Base-by-base conservation (phyloP, 1,140 invertebrate species). In the Megalonaias nervosa region DNA sequence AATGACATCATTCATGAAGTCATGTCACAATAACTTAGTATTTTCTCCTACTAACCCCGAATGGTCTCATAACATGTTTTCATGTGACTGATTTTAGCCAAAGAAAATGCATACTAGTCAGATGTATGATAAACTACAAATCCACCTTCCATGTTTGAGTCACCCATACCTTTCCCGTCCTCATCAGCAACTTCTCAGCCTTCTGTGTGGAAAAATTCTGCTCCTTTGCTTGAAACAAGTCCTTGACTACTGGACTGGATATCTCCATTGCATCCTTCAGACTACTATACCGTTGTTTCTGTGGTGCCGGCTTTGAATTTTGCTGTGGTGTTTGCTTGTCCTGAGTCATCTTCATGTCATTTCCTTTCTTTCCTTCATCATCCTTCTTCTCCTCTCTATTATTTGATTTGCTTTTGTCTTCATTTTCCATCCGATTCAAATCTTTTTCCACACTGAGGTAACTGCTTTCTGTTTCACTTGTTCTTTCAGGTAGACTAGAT, bases 121-220 rank as follows among this genome's bases (percentile, higher is more conserved):
- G 38, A 48, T 48, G 38, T 48, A 48, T 6, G 38, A 11, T 48
- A 48, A 48, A 48, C 11, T 48, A 48, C 38, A 48, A 48, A 9
- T 48, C 38, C 11, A 48, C 11, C 38, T 48, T 48, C n/a, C 31
- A 71, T 6, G 11, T n/a, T 23, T 71, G 70, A 23, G 3, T 59
- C 16, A 31, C 23, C 19, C 21, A 74, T 71, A 89, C 88, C 82
- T 87, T 87, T 26, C 88, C 90, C 14, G 87, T 90, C 55, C 82
- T 85, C 74, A 88, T 87, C 14, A 90, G 69, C 61, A 82, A 77
- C 61, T 77, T 80, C 60, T 81, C 71, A 5, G 55, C 67, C 11
- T 67, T 59, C 5, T 61, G 67, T 48, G 38, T 70, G 16, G 67
- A 59, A 58, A 71, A 68, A 9, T 59, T 75, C 16, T 58, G 64